Percentiles rank a stretch among this genome's conserved stretches.
Conservation (phyloP, 1,140 invertebrate species). For the Leptonema lineaticorne region DNA sequence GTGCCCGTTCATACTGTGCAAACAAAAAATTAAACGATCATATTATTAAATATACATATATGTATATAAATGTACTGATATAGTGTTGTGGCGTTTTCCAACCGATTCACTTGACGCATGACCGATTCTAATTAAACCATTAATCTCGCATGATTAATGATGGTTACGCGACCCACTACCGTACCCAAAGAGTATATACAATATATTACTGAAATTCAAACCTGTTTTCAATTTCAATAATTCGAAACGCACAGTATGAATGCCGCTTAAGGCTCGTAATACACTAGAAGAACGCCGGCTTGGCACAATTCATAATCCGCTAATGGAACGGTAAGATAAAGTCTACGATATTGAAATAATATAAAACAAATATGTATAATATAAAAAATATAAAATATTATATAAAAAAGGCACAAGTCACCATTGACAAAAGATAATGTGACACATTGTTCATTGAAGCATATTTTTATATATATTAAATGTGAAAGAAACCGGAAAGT, state of each 20-base stretch:
- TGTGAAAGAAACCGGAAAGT: conserved; percentile 17
- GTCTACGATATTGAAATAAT: too few relatives aligned
- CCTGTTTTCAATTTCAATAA: conserved; percentile 20
- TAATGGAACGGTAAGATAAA: too few relatives aligned
- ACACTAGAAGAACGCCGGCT: not conserved
- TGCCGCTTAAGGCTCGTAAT: not conserved
- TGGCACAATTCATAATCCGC: too few relatives aligned
- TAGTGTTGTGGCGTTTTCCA: conserved; percentile 9
- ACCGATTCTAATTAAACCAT: conserved; percentile 41
- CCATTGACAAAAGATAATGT: conserved; percentile 16
- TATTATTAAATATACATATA: not conserved
- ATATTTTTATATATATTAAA: conserved; percentile 5
- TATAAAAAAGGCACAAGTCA: conserved; percentile 14
- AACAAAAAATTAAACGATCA: not conserved
- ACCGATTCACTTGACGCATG: conserved; percentile 40
- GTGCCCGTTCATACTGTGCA: too few relatives aligned
- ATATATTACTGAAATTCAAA: conserved; percentile 19
- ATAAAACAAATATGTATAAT: not conserved
- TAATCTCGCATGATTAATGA: conserved; percentile 40
- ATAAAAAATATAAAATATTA: not conserved
- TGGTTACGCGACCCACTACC: conserved; percentile 22
- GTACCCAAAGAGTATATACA: too few relatives aligned
- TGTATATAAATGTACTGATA: too few relatives aligned
- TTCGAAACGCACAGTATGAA: too few relatives aligned
- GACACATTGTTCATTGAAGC: conserved; percentile 24